Evolutionary conservation across 2,888 invertebrate species (phyloP), one percentile per base, ranked within the genome.

Genomic region (Pasiphila rectangulata): DNA sequence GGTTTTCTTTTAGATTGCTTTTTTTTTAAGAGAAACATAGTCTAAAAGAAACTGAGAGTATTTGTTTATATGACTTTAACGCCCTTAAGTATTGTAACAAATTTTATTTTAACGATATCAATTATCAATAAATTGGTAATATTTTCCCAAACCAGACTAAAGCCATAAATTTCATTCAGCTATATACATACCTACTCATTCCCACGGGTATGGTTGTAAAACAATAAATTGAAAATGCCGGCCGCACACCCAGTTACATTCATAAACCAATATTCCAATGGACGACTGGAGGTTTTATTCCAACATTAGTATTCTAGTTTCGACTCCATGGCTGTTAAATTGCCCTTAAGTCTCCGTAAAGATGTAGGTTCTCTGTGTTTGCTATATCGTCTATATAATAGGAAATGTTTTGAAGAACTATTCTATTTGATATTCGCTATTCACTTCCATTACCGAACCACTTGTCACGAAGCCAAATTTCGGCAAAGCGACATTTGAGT

Each of bases 191-290:
- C 17, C 9, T 32, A 32, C 64, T 15, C 39, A 24, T 43, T 29
- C 16, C 63, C 65, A 59, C 59, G 72, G 72, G 72, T 74, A 75
- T 79, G 78, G 67, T 76, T 73, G 72, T 69, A 77, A 77, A 81
- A 78, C 81, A 74, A 83, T 82, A 82, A 82, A 83, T 82, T 73
- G 63, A 59, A 63, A 68, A 76, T 66, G 77, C 72, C 75, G 67
- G 57, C 60, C 69, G 59, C 69, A 72, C 59, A 54, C 70, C 61
- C 64, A 67, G 66, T 63, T 62, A 72, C 68, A 69, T 73, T 68
- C 62, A 69, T 66, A 66, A 64, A 63, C 53, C 61, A 68, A 68
- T 65, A 59, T 63, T 61, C 56, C 60, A 67, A 67, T 67, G 58
- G 64, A 65, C 59, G 59, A 49, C 52, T 50, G 53, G 57, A 64